Base-by-base conservation (phyloP, 1,140 invertebrate genomes). In the Polypedilum pembai region DNA sequence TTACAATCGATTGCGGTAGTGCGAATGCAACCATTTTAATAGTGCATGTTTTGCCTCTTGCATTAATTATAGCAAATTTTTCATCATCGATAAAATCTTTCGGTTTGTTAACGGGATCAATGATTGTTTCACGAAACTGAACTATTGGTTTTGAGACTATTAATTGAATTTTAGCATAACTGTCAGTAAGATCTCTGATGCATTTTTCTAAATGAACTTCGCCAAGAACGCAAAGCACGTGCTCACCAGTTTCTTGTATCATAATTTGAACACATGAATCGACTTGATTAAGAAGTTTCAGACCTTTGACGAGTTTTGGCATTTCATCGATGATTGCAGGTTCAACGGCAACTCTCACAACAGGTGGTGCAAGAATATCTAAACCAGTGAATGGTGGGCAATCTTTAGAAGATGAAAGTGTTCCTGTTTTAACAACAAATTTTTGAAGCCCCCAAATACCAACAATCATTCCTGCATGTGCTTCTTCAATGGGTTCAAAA, bases 141-240 rank as follows among this genome's bases (percentile, higher is more conserved):
- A 99, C 96, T 77, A 99, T 98, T 0, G 97, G 97, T 78, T 93
- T 89, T 0, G 96, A 99, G 0, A 94, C 94, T 77, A 91, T 90
- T 8, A 99, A 85, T 56, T 94, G 89, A 75, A 98, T 88, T 81
- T 94, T 94, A 0, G 94, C 94, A 84, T 94, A 97, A 77, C 89
- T 87, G 72, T 85, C 84, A 78, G 87, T 87, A 8, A 99, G 84
- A 85, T 97, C 94, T 78, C 93, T 89, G 0, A 96, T 80, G 85
- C 98, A 99, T 78, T 95, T 90, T 80, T 98, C 93, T 41, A 99
- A 85, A 85, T 99, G 98, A 7, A 99, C 94, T 85, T 99, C 96
- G 0, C 98, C 98, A 8, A 96, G 92, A 0, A 97, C 98, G 3
- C 94, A 88, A n/a, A 99, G 85, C 1, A 99, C 93, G 80, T 98